phyloP scores from a whole-genome alignment of 1,140 invertebrate genomes.

The Cardiocondyla obscurior region DNA sequence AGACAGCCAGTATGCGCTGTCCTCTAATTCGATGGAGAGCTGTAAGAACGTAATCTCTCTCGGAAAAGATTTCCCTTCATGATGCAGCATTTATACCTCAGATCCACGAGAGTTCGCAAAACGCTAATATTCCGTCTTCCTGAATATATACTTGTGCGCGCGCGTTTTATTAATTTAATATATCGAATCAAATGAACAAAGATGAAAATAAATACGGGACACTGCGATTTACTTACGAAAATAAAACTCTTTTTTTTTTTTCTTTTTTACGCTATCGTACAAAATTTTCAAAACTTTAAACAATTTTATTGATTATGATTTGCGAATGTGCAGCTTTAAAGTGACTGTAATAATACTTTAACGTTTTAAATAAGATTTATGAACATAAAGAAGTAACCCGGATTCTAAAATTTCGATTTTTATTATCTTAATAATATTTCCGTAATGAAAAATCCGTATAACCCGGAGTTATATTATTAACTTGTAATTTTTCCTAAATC shows the following conservation, averaged over 20 bases:
- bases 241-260: no score
- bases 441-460: no score
- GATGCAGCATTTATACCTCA: neutral
- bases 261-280: neutral
- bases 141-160: neutral
- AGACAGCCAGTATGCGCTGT: constrained; percentile 20
- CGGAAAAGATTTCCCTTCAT: neutral
- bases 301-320: neutral
- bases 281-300: neutral
- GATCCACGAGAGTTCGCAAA: neutral
- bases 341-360: neutral
- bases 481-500: neutral
- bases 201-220: neutral
- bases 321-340: neutral
- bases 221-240: neutral
- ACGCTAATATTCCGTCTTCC: neutral
- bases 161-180: neutral
- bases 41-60: constrained; percentile 19
- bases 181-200: neutral
- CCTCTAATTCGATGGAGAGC: constrained; percentile 1
- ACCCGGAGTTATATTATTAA: neutral
- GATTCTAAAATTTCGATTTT: constrained; percentile 18
- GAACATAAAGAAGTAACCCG: no score
- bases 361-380: neutral
- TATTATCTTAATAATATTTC: no score